phyloP scores from a whole-genome alignment of 2,797 vertebrate species.

The Neoniphon sammara region DNA sequence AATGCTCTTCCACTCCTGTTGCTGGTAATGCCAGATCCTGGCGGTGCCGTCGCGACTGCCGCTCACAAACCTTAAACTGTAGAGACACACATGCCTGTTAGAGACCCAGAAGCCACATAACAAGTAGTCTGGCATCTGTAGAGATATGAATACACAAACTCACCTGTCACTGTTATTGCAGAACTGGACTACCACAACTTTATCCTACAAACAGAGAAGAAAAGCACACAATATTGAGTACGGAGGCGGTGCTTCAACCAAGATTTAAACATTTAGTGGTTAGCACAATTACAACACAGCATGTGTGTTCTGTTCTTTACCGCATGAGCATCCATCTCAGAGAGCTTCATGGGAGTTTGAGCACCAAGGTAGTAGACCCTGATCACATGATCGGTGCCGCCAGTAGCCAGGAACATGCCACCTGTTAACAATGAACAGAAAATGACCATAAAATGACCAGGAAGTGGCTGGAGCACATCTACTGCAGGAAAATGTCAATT shows the following conservation, averaged over 20 bases:
- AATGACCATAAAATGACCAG: not conserved
- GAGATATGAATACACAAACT: conserved; percentile 54
- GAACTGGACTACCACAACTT: conserved; percentile 97
- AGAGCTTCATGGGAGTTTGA: conserved; percentile 93
- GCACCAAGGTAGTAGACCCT: conserved; percentile 96
- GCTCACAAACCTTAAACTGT: conserved; percentile 93
- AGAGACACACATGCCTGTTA: conserved; percentile 33
- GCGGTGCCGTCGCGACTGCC: conserved; percentile 98
- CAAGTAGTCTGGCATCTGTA: not conserved
- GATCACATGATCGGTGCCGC: conserved; percentile 96
- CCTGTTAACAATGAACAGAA: conserved; percentile 77
- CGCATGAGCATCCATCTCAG: conserved; percentile 93
- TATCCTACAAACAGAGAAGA: conserved; percentile 86
- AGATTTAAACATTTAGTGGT: not conserved
- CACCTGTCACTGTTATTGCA: conserved; percentile 97
- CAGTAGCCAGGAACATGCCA: conserved; percentile 98
- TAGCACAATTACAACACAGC: not conserved
- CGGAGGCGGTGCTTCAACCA: not conserved
- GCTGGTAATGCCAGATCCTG: conserved; percentile 95
- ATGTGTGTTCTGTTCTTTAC: conserved; percentile 77
- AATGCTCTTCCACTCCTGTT: conserved; percentile 95
- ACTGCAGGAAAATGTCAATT: not conserved
- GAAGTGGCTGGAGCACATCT: not conserved
- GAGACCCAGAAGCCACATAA: not conserved
- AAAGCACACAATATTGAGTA: not conserved